Evolutionary conservation across 2,797 vertebrate species (phyloP), one percentile per base, ranked within the genome.

Genomic region (Eidolon dupreanum): DNA sequence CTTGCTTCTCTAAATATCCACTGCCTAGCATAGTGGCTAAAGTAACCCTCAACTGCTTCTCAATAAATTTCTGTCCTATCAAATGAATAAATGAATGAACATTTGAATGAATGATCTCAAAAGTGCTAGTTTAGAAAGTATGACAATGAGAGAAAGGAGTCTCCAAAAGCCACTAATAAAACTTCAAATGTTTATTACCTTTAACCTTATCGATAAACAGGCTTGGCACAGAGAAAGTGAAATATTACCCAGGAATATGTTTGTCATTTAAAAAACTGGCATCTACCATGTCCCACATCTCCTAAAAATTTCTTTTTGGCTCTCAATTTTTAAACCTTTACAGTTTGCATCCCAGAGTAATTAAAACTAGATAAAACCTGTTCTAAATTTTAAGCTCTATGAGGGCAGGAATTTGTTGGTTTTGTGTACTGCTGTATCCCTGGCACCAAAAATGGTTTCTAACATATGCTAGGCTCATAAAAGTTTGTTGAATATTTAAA

Each of bases 301-400:
- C 90, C 53, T 81, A 43, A 94, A 93, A 96, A 36, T 53, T 36
- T 77, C 3, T 68, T 66, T 94, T 88, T 6, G 71, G n/a, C n/a
- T 97, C 59, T 95, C 46, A 51, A 61, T 7, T 77, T 92, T 92
- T 75, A 96, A 90, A 68, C 26, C 66, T 81, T 53, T 1, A 49
- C 26, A 68, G 49, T 38, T 20, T 66, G 31, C 82, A 91, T 36
- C 46, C 43, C 88, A 75, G 93, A 61, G 41, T 92, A 95, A 57
- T 88, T 85, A 83, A 96, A 73, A 68, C 8, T 16, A 55, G 38
- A 93, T 66, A 82, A 96, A 96, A 65, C 12, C 65, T 88, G 38
- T 73, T 91, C 75, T 84, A 92, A 94, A 81, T 61, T 28, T 41
- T 88, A 92, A 73, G 7, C 28, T 81, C 28, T 84, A 59, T 3